Percentiles rank a stretch among this genome's conserved stretches.
These are phyloP conservation scores for Stichodactyla mertensii DNA, from an alignment of 64 coral and sea anemone genomes.

Conservation along the genomic window DNA sequence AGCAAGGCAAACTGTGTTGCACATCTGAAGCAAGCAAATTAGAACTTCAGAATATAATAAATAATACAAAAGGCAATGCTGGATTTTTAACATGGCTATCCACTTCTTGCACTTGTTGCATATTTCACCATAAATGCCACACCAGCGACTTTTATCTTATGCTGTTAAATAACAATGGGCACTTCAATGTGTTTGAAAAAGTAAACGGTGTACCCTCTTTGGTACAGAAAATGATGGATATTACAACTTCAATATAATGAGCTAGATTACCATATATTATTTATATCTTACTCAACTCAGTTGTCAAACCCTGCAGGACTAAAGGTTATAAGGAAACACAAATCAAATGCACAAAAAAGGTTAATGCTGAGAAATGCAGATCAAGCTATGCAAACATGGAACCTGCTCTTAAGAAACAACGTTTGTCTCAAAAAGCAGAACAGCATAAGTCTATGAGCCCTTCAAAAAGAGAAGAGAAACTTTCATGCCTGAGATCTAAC, in stretches of 20 bases:
- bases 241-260: conserved; percentile 41
- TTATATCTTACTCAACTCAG: conserved; percentile 48
- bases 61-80: conserved; percentile 13
- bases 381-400: conserved; percentile 51
- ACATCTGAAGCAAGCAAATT: conserved; percentile 22
- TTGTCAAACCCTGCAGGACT: conserved; percentile 39
- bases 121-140: conserved; percentile 38
- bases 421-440: conserved; percentile 20
- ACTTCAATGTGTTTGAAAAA: conserved; percentile 39
- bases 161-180: conserved; percentile 40
- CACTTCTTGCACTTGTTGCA: conserved; percentile 19
- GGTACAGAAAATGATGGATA: conserved; percentile 34
- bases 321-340: conserved; percentile 61
- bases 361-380: conserved; percentile 35
- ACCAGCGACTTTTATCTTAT: conserved; percentile 55
- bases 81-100: conserved; percentile 32
- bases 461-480: neutral
- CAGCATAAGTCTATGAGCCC: neutral
- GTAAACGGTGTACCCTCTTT: conserved; percentile 12
- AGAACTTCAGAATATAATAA: conserved; percentile 25
- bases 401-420: neutral
- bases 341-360: conserved; percentile 46
- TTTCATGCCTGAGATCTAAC: too few relatives aligned
- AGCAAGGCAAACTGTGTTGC: neutral
- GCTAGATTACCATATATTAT: conserved; percentile 39